Conservation (phyloP, 1,140 invertebrate species). For the Cydia amplana region DNA sequence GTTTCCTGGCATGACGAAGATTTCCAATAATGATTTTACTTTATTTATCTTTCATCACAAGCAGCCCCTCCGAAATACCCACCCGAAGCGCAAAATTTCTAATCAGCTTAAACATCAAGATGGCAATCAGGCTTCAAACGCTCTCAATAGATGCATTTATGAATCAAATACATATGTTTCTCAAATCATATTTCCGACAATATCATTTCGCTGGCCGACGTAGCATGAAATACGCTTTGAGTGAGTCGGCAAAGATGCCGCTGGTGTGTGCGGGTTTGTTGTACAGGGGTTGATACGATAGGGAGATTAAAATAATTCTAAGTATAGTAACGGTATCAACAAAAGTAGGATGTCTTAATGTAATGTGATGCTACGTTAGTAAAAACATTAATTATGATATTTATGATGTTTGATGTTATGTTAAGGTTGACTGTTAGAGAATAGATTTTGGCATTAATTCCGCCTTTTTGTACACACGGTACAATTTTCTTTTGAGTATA, state of each 20-base stretch:
- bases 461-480: no score
- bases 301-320: neutral
- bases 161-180: conserved; percentile 70
- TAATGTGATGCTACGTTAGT: no score
- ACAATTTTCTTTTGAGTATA: no score
- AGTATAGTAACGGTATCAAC: neutral
- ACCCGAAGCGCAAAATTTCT: neutral
- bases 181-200: conserved; percentile 75
- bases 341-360: neutral
- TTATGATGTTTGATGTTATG: no score
- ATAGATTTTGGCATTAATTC: no score
- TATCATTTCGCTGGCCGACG: conserved; percentile 77
- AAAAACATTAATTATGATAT: no score
- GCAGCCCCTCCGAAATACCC: neutral
- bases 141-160: conserved; percentile 18
- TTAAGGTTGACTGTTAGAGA: no score
- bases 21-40: no score
- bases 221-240: conserved; percentile 78
- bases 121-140: conserved; percentile 26
- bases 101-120: conserved; percentile 21
- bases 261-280: conserved; percentile 50
- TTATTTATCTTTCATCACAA: no score
- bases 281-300: conserved; percentile 39
- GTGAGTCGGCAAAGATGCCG: conserved; percentile 75
- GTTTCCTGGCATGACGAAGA: no score